Base-by-base conservation (phyloP, 2,113 vertebrate genomes). In the Prinia subflava region DNA sequence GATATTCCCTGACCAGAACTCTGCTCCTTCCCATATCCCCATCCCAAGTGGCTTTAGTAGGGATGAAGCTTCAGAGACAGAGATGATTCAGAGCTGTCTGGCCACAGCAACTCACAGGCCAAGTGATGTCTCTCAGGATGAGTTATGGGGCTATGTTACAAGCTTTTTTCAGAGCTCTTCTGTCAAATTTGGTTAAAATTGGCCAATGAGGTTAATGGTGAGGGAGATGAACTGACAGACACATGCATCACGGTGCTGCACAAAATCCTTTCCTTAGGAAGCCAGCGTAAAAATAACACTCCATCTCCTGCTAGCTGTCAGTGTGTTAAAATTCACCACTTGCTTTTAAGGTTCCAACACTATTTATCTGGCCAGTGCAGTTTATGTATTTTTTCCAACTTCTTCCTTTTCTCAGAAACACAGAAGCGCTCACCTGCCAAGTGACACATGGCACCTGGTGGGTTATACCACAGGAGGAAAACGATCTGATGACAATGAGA, bases 241-340 rank as follows among this genome's bases (percentile, higher is more conserved):
- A 65, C 85, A 84, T 21, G 84, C 53, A 85, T 83, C 78, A 53
- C 0, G 0, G 50, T 65, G 68, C 63, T 27, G 62, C 63, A 73
- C 28, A 69, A 37, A 79, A 60, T 37, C 60, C 63, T 62, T 57
- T 95, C 70, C 63, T 90, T 73, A 50, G 67, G 57, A 80, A 87
- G 81, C 3, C 50, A 69, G 81, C 23, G 70, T 95, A 94, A 95
- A 97, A 95, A 79, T 92, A 96, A 79, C 68, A 37, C 41, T 78
- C 62, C 25, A 28, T 79, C 91, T 91, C 83, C 60, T 30, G 42
- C 73, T 87, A 30, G 65, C 87, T 92, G 65, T 56, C 87, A 87
- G 60, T 37, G 68, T 83, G 23, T 12, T 90, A 59, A 86, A 93
- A 90, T 70, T 74, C 83, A 83, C 18, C 80, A 8, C 17, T 87